Evolutionary conservation across 2,888 invertebrate genomes (phyloP).

Genomic region (Thera britannica): DNA sequence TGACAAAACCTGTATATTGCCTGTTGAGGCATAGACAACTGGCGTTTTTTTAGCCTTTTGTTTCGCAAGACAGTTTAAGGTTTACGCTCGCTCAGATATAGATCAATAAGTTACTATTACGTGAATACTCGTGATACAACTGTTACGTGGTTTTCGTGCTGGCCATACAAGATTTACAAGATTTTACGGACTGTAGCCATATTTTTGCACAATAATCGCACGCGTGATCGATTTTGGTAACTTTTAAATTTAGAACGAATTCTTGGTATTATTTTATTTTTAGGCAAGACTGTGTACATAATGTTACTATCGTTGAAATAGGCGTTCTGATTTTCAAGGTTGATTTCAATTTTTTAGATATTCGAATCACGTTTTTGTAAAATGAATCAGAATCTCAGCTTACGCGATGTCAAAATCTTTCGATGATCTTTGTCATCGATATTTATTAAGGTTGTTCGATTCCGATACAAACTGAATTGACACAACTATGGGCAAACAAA

Average conservation of each 20-base stretch:
- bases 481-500: too few species aligned
- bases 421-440: neutral
- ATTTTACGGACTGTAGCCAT: conserved; percentile 27
- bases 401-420: too few species aligned
- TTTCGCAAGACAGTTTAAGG: neutral
- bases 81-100: conserved; percentile 16
- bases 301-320: neutral
- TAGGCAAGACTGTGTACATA: too few species aligned
- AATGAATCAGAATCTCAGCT: neutral
- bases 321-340: neutral
- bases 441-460: too few species aligned
- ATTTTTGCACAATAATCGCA: conserved; percentile 37
- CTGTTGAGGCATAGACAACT: too few species aligned
- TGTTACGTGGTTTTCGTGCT: conserved; percentile 38
- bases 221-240: conserved; percentile 34
- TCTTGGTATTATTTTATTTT: conserved; percentile 1
- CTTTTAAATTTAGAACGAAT: conserved; percentile 10
- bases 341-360: neutral
- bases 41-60: too few species aligned
- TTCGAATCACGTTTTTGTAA: neutral
- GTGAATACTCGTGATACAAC: conserved; percentile 36
- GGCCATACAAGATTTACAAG: conserved; percentile 31
- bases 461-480: too few species aligned
- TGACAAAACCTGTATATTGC: too few species aligned
- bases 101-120: conserved; percentile 34